Evolutionary conservation across 2,113 vertebrate species (phyloP).

Genomic region (Vicugna pacos): DNA sequence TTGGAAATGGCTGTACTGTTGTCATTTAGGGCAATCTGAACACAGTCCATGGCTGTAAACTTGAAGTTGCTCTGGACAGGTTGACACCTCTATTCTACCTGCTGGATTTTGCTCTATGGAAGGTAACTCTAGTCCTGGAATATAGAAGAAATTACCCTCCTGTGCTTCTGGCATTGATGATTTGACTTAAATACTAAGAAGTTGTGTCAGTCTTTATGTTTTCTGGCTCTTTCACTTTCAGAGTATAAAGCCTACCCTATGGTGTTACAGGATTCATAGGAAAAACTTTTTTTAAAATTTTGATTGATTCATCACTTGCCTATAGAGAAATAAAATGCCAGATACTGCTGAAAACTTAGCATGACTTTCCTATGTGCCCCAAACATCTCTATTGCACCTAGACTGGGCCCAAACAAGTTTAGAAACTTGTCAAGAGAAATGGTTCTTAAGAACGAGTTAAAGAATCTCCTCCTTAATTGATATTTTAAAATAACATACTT

Average conservation of each 20-base stretch:
- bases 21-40: background rate
- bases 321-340: background rate
- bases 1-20: background rate
- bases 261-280: background rate
- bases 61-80: background rate
- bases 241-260: background rate
- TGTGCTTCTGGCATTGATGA: too few relatives aligned
- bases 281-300: background rate
- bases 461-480: background rate
- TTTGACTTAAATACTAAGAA: background rate
- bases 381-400: background rate
- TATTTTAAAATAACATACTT: background rate
- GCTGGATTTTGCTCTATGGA: background rate
- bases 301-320: background rate
- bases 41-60: background rate
- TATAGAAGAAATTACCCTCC: background rate
- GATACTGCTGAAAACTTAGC: background rate
- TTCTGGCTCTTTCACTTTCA: background rate
- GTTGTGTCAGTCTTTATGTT: background rate
- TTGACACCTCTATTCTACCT: background rate
- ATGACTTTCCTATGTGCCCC: background rate
- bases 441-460: background rate
- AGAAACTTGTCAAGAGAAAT: background rate
- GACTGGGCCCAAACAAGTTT: background rate
- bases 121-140: background rate